Evolutionary conservation across 1,140 invertebrate genomes (phyloP).

Genomic region (Brachionus calyciflorus): DNA sequence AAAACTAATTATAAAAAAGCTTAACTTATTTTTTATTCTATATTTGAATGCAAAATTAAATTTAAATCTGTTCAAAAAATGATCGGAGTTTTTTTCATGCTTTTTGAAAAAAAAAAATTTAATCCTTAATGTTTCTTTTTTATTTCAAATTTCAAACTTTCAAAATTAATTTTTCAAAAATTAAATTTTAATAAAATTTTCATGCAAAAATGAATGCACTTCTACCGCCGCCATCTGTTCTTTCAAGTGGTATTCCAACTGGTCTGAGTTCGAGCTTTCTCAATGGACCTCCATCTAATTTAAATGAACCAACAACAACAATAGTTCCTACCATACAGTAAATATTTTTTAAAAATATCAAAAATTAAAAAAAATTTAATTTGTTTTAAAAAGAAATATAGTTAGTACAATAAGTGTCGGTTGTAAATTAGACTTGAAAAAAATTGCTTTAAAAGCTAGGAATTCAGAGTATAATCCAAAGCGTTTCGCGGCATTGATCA

Average conservation of each 20-base stretch:
- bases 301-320: neutral
- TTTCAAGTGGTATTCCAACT: neutral
- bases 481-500: conserved; percentile 98
- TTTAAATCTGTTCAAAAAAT: neutral
- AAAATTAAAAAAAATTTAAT: neutral
- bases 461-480: conserved; percentile 99
- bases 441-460: conserved; percentile 94
- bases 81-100: too few species aligned
- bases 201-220: conserved; percentile 21
- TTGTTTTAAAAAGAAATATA: conserved; percentile 61
- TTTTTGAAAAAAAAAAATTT: too few species aligned
- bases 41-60: too few species aligned
- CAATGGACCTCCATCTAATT: neutral
- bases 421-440: conserved; percentile 68
- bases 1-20: neutral
- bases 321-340: conserved; percentile 24
- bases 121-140: too few species aligned
- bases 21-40: too few species aligned
- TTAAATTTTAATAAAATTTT: too few species aligned
- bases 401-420: conserved; percentile 96
- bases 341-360: neutral
- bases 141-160: too few species aligned
- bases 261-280: neutral
- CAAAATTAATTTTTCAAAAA: too few species aligned
- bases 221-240: conserved; percentile 17